phyloP scores from a whole-genome alignment of 2,888 invertebrate species.

The Ochlodes sylvanus region DNA sequence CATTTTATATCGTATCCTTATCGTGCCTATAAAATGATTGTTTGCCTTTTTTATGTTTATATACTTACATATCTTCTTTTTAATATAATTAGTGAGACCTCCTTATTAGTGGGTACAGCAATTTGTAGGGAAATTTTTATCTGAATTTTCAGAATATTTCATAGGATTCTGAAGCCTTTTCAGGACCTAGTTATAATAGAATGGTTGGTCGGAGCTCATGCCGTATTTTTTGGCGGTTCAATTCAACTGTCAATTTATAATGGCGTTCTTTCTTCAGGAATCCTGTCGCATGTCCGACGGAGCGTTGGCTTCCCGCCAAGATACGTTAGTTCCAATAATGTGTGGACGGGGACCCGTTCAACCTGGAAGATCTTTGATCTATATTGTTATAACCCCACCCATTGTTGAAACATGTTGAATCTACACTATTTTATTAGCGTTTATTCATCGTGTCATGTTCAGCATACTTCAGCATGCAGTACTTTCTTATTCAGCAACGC shows the following conservation, averaged over 20 bases:
- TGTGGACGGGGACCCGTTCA: background rate
- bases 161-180: background rate
- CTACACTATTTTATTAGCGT: no score
- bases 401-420: no score
- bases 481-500: no score
- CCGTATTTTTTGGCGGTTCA: background rate
- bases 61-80: no score
- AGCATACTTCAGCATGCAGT: no score
- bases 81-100: no score
- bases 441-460: no score
- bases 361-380: background rate
- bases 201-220: background rate
- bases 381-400: background rate
- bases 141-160: background rate
- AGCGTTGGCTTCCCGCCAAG: background rate
- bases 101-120: background rate
- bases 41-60: no score
- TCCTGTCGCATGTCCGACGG: slow-evolving; percentile 1
- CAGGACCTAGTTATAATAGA: background rate
- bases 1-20: no score
- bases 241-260: slow-evolving; percentile 4
- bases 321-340: background rate
- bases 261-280: slow-evolving; percentile 4
- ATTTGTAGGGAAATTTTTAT: background rate
- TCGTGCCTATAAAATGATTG: no score